Base-by-base conservation (phyloP, 2,888 invertebrate species). In the Melipona bicolor region DNA sequence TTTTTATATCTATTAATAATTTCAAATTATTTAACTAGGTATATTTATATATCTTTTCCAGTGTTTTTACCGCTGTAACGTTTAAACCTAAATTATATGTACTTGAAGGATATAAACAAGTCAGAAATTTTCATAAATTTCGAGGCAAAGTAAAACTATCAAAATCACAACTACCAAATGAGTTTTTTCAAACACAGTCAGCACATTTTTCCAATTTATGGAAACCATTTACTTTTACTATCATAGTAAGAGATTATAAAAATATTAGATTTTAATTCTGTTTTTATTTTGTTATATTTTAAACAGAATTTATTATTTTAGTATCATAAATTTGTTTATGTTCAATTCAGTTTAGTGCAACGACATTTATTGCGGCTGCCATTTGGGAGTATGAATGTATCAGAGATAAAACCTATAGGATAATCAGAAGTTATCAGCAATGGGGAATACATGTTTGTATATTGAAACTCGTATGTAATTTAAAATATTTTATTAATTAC, bases 371-470 rank as follows among this genome's bases (percentile, higher is more conserved):
- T 49, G 97, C 97, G 27, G 97, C 97, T 89, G 96, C 97, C 27
- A 97, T 99, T 87, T 97, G 98, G 97, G 98, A 98, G 94, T 98
- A 99, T 95, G 99, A 99, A 95, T 96, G 94, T 79, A 93, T 96
- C 88, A 91, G 95, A 77, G 85, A 84, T 50, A 89, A 87, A 80
- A 91, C 92, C 21, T 90, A 91, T 24, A 91, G 75, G 73, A 74
- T 91, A 75, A 86, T 91, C 15, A 87, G 91, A 86, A 84, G 79
- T 73, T 91, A 87, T 27, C 87, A 77, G 32, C 81, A 90, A 72
- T 87, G 82, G 69, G 83, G 82, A 79, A 59, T 86, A 74, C 84
- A 69, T 32, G 90, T 92, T 88, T 71, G 91, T 91, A 88, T 85
- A 71, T 56, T 21, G 6, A 70, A 59, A 36, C 13, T 59, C 62